phyloP scores from a whole-genome alignment of 2,113 vertebrate genomes.

The Drymodes brunneopygia region DNA sequence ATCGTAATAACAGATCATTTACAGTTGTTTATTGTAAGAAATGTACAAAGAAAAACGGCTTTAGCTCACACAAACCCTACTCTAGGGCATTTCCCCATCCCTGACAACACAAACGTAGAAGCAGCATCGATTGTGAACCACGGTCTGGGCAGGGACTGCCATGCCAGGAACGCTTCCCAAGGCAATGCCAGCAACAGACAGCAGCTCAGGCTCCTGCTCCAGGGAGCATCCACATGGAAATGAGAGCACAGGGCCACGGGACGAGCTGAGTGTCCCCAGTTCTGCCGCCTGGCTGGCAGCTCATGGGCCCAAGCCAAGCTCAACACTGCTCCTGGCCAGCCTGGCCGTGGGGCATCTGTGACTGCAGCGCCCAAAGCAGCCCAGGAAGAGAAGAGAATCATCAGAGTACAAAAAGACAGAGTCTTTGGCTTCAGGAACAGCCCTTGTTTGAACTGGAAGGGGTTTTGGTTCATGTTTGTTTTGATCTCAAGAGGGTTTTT shows the following conservation, averaged over 20 bases:
- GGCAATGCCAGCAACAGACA: slow-evolving; percentile 12
- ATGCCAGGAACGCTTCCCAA: slow-evolving; percentile 34
- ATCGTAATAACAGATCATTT: neutral
- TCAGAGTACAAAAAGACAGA: neutral
- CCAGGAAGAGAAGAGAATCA: neutral
- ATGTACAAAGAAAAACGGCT: slow-evolving; percentile 53
- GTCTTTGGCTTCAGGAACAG: slow-evolving; percentile 7
- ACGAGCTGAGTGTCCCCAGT: neutral
- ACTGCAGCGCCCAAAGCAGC: neutral
- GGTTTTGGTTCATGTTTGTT: neutral
- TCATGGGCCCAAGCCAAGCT: neutral
- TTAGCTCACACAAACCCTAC: neutral
- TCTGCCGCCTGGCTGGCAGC: neutral
- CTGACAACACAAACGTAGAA: slow-evolving; percentile 54
- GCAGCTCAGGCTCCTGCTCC: neutral
- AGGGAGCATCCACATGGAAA: neutral
- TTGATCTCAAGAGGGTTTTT: neutral
- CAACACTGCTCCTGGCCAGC: neutral
- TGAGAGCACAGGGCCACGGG: neutral
- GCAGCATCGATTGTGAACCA: slow-evolving; percentile 45
- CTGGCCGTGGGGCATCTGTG: neutral
- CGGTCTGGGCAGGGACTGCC: neutral
- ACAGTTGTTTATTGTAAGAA: slow-evolving; percentile 69
- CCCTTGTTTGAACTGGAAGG: slow-evolving; percentile 29
- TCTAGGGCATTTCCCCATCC: neutral